These are phyloP conservation scores for Fukomys damarensis DNA, from an alignment of 2,113 vertebrate species.

Conservation along the genomic window DNA sequence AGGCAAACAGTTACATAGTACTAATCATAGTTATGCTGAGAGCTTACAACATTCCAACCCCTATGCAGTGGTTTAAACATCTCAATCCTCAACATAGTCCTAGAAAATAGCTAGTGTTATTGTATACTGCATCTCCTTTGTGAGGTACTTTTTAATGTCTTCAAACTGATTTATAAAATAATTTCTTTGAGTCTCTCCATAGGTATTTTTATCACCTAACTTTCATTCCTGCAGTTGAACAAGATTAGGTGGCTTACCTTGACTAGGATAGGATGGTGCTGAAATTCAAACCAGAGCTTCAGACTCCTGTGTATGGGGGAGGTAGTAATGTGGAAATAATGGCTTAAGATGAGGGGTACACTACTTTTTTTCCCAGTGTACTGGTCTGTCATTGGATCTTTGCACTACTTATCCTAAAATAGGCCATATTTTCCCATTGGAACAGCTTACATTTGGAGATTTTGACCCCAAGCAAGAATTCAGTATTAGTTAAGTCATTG, in stretches of 20 bases:
- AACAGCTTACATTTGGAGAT: neutral
- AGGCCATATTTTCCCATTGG: neutral
- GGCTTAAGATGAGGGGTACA: neutral
- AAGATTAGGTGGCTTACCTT: neutral
- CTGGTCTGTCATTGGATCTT: neutral
- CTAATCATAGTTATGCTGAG: neutral
- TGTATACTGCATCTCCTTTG: neutral
- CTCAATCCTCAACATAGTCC: neutral
- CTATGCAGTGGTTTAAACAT: neutral
- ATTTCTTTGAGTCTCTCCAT: neutral
- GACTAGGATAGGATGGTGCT: neutral
- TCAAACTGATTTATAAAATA: neutral
- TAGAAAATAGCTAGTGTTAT: neutral
- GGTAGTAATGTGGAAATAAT: neutral
- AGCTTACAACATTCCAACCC: neutral
- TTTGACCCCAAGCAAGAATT: neutral
- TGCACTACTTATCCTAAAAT: neutral
- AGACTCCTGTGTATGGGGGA: neutral
- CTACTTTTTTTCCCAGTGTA: neutral
- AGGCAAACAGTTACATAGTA: neutral
- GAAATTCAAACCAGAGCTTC: neutral
- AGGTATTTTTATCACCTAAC: neutral
- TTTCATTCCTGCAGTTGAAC: neutral
- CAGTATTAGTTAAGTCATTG: neutral
- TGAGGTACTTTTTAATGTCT: neutral